Percentiles rank a stretch among this genome's conserved stretches.
Evolutionary conservation across 2,797 vertebrate species (phyloP).

Genomic region (Falco concolor): DNA sequence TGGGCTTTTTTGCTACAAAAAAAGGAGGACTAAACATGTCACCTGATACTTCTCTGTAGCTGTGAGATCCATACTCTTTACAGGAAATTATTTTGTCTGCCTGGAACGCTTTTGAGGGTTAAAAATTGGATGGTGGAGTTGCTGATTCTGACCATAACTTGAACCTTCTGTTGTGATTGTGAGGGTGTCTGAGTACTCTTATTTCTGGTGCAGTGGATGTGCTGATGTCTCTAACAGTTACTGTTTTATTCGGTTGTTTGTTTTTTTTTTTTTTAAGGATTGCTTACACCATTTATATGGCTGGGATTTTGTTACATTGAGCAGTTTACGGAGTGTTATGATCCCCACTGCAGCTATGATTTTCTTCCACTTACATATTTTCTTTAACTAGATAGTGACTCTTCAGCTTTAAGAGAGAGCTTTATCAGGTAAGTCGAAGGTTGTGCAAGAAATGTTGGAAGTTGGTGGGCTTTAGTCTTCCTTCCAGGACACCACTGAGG

Average conservation of each 20-base stretch:
- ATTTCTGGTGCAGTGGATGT: neutral
- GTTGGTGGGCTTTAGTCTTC: neutral
- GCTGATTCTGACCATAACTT: neutral
- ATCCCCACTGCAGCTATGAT: neutral
- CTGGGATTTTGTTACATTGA: neutral
- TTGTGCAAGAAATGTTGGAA: neutral
- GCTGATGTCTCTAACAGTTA: neutral
- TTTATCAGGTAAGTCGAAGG: neutral
- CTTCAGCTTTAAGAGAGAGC: neutral
- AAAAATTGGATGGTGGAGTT: neutral
- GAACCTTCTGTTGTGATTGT: neutral
- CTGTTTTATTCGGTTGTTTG: neutral
- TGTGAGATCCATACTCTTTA: neutral
- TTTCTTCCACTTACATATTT: neutral
- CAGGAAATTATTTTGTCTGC: neutral
- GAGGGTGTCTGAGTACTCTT: neutral
- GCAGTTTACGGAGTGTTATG: neutral
- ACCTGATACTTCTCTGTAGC: neutral
- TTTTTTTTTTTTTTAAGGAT: neutral
- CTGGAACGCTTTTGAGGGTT: neutral
- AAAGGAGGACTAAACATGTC: neutral
- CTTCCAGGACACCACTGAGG: neutral
- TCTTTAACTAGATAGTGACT: neutral
- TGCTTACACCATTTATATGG: neutral
- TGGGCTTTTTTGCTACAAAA: neutral